Evolutionary conservation across 1,140 invertebrate species (phyloP).

Genomic region (Dreissena rostriformis): DNA sequence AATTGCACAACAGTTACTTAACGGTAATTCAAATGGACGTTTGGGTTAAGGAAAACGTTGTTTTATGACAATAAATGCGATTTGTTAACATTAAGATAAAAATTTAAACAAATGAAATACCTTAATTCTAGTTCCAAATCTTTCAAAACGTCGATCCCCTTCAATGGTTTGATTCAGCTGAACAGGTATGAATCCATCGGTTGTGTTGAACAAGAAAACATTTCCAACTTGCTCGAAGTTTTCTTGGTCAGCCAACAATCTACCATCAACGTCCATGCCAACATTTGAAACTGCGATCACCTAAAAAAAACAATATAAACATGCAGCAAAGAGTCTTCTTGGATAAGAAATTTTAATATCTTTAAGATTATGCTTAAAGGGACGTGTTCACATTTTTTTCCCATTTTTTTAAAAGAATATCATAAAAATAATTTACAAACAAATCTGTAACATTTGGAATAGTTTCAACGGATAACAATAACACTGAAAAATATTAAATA

Average conservation of each 20-base stretch:
- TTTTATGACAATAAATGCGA: no score
- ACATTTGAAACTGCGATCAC: constrained; percentile 14
- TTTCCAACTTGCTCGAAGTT: constrained; percentile 61
- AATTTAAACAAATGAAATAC: constrained; percentile 34
- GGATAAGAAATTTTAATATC: no score
- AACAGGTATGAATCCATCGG: constrained; percentile 24
- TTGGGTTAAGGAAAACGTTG: no score
- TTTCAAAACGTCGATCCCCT: constrained; percentile 67
- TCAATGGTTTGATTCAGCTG: constrained; percentile 49
- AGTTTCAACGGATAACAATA: no score
- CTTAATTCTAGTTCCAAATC: constrained; percentile 68
- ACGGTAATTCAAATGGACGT: no score
- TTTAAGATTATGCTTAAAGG: no score
- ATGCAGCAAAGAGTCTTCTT: no score
- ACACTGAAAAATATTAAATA: no score
- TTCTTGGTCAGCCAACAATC: constrained; percentile 7
- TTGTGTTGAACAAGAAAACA: constrained; percentile 64
- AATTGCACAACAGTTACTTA: no score
- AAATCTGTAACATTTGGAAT: background rate
- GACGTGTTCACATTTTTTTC: background rate
- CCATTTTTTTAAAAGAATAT: no score
- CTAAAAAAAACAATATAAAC: background rate
- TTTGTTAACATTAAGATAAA: no score
- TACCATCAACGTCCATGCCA: constrained; percentile 52
- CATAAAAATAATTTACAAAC: background rate